Evolutionary conservation across 35 echinoderm and acorn worm species (phyloP).

Genomic region (Ophiothrix spiculata): DNA sequence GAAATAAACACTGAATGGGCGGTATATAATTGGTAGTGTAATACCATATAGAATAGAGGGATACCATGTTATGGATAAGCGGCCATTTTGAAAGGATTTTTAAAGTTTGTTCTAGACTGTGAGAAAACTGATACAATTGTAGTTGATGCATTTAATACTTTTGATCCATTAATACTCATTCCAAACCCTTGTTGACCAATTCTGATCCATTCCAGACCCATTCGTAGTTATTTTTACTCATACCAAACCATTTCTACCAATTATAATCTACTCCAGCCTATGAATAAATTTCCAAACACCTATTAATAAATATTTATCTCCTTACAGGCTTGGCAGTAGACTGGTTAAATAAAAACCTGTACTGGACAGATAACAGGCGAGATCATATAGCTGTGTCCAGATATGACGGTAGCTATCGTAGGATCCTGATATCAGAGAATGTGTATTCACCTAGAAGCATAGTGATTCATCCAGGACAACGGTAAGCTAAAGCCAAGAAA

Average conservation of each 20-base stretch:
- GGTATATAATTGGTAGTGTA: too few species aligned
- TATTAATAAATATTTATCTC: not conserved
- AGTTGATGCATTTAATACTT: not conserved
- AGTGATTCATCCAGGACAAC: conserved; percentile 45
- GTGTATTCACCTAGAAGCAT: conserved; percentile 47
- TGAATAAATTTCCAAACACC: not conserved
- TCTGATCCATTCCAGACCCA: not conserved
- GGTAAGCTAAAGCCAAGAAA: too few species aligned
- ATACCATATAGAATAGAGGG: too few species aligned
- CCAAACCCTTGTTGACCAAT: not conserved
- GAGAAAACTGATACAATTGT: too few species aligned
- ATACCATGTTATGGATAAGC: too few species aligned
- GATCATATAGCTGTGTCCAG: conserved; percentile 60
- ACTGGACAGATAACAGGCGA: conserved; percentile 60
- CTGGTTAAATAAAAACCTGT: conserved; percentile 63
- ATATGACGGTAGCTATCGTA: conserved; percentile 52
- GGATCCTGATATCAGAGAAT: conserved; percentile 33
- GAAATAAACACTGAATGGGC: too few species aligned
- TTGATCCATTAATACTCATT: not conserved
- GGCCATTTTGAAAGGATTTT: too few species aligned
- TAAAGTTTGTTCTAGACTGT: too few species aligned
- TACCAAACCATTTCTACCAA: not conserved
- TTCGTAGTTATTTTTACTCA: not conserved
- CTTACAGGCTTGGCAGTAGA: conserved; percentile 54
- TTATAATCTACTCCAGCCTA: not conserved